Percentiles rank a stretch among this genome's conserved stretches.
phyloP scores from a whole-genome alignment of 2,888 invertebrate genomes.

The Tholera decimalis region DNA sequence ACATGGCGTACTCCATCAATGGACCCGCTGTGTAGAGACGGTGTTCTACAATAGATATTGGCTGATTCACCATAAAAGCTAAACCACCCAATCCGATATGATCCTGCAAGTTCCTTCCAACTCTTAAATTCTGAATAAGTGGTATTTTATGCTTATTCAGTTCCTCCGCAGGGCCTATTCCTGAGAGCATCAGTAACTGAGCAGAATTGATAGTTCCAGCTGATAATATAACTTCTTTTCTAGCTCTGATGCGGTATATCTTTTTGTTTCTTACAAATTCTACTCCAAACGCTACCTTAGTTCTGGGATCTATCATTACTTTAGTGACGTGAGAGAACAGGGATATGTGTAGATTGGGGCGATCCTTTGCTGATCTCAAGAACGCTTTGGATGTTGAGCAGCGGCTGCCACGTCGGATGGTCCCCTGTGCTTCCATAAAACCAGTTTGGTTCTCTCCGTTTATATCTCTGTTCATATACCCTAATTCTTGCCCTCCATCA shows the following conservation, averaged over 20 bases:
- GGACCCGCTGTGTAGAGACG: slow-evolving; percentile 95
- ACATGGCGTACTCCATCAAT: slow-evolving; percentile 95
- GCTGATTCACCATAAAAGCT: slow-evolving; percentile 95
- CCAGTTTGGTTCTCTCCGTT: slow-evolving; percentile 97
- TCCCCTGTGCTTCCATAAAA: slow-evolving; percentile 97
- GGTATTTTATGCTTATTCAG: slow-evolving; percentile 94
- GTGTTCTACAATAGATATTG: slow-evolving; percentile 95
- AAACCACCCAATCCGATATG: slow-evolving; percentile 97
- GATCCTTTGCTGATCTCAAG: slow-evolving; percentile 94
- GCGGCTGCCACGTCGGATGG: slow-evolving; percentile 94
- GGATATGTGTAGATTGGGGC: slow-evolving; percentile 96
- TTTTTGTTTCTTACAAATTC: slow-evolving; percentile 95
- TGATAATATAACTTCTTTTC: slow-evolving; percentile 97
- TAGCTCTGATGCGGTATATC: slow-evolving; percentile 94
- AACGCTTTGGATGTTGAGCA: slow-evolving; percentile 98
- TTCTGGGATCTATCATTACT: slow-evolving; percentile 94
- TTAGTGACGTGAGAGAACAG: slow-evolving; percentile 96
- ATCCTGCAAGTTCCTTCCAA: slow-evolving; percentile 97
- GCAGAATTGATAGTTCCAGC: slow-evolving; percentile 98
- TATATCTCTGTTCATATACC: slow-evolving; percentile 96
- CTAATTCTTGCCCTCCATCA: slow-evolving; percentile 95
- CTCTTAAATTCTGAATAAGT: slow-evolving; percentile 95
- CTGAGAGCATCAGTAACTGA: slow-evolving; percentile 98
- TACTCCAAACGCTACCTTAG: slow-evolving; percentile 95
- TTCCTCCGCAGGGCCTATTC: slow-evolving; percentile 95